Evolutionary conservation across 2,797 vertebrate species (phyloP).

Genomic region (Kryptolebias ocellatus): DNA sequence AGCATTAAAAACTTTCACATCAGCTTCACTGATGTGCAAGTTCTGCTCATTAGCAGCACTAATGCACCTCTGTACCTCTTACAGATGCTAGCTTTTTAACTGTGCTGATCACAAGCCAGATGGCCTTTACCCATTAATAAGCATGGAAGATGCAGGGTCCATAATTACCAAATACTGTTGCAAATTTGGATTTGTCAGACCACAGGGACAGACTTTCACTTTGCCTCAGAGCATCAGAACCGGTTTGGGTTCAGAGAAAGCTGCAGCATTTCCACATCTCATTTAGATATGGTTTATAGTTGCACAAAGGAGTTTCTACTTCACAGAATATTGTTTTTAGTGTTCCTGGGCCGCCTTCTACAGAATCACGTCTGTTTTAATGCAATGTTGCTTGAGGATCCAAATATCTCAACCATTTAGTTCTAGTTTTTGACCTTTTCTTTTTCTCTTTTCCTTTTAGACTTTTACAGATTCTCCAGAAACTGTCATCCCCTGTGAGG

Average conservation of each 20-base stretch:
- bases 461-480: background rate
- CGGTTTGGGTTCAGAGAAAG: background rate
- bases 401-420: background rate
- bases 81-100: conserved; percentile 1
- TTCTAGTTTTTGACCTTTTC: background rate
- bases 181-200: conserved; percentile 5
- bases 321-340: background rate
- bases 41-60: background rate
- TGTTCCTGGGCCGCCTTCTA: background rate
- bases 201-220: background rate
- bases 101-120: background rate
- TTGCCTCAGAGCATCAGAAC: background rate
- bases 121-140: background rate
- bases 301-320: background rate
- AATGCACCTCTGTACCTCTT: background rate
- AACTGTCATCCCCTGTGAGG: too few species aligned
- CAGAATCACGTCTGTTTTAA: background rate
- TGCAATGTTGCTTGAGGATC: background rate
- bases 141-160: too few species aligned
- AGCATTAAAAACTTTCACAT: too few species aligned
- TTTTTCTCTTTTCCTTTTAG: background rate
- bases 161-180: background rate
- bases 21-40: background rate
- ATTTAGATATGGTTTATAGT: background rate
- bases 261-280: background rate